phyloP scores from a whole-genome alignment of 2,888 invertebrate genomes.

The Camptogramma bilineatum region DNA sequence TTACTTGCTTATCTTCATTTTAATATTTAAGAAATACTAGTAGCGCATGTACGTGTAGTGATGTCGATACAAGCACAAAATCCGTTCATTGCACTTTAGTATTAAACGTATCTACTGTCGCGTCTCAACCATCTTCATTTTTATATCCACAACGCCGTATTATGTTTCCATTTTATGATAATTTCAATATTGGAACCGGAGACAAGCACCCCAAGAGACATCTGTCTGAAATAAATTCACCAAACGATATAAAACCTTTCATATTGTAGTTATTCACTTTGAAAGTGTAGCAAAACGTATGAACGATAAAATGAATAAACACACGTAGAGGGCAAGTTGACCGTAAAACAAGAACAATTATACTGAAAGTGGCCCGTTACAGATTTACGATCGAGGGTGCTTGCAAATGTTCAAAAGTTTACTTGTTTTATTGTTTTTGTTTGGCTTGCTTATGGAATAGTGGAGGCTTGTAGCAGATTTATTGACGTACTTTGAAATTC shows the following conservation, averaged over 20 bases:
- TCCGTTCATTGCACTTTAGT: slow-evolving; percentile 44
- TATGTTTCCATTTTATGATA: slow-evolving; percentile 45
- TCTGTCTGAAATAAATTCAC: slow-evolving; percentile 42
- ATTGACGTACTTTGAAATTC: slow-evolving; percentile 20
- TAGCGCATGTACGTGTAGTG: not conserved
- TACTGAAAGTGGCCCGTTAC: slow-evolving; percentile 49
- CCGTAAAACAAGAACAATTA: slow-evolving; percentile 57
- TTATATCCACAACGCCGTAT: slow-evolving; percentile 35
- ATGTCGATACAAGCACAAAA: slow-evolving; percentile 24
- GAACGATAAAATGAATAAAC: slow-evolving; percentile 49
- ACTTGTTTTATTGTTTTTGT: slow-evolving; percentile 40
- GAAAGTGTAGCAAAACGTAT: slow-evolving; percentile 35
- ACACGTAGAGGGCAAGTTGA: slow-evolving; percentile 45
- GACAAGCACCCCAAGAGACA: slow-evolving; percentile 39
- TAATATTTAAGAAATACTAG: not conserved
- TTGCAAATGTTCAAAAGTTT: slow-evolving; percentile 40
- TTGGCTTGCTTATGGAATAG: slow-evolving; percentile 25
- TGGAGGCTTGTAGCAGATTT: slow-evolving; percentile 27
- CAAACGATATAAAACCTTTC: slow-evolving; percentile 36
- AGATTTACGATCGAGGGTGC: slow-evolving; percentile 52
- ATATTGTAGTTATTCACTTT: slow-evolving; percentile 42
- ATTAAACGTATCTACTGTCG: slow-evolving; percentile 31
- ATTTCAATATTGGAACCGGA: slow-evolving; percentile 47
- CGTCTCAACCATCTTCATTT: slow-evolving; percentile 33
- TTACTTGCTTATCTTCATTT: too few relatives aligned